phyloP scores from a whole-genome alignment of 1,140 invertebrate species.

The Magallana ariakensis region DNA sequence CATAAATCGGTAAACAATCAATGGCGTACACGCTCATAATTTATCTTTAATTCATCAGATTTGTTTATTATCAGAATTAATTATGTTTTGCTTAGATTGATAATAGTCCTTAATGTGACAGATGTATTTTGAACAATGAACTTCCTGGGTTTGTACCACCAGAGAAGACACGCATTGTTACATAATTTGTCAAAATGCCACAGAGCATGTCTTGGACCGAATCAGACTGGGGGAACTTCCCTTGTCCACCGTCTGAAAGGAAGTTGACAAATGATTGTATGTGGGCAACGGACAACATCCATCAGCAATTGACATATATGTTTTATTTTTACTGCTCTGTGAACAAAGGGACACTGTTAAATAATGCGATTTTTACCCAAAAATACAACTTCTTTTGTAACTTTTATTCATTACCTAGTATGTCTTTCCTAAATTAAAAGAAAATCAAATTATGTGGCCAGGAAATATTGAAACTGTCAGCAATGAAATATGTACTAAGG shows the following conservation, averaged over 20 bases:
- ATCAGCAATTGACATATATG: conserved; percentile 16
- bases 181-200: neutral
- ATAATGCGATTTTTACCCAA: no score
- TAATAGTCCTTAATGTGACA: neutral
- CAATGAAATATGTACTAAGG: no score
- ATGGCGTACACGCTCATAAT: no score
- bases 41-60: no score
- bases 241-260: neutral
- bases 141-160: neutral
- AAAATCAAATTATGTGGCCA: no score
- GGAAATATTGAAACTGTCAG: no score
- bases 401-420: no score
- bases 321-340: neutral
- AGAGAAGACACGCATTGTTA: neutral
- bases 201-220: neutral
- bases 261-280: conserved; percentile 5
- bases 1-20: no score
- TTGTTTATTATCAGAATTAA: neutral
- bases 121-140: neutral
- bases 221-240: neutral
- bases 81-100: neutral
- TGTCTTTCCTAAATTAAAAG: no score
- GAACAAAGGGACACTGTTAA: conserved; percentile 5
- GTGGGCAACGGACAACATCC: neutral
- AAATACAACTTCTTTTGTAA: no score